Evolutionary conservation across 2,888 invertebrate species (phyloP).

Genomic region (Pachliopta kotzebuea): DNA sequence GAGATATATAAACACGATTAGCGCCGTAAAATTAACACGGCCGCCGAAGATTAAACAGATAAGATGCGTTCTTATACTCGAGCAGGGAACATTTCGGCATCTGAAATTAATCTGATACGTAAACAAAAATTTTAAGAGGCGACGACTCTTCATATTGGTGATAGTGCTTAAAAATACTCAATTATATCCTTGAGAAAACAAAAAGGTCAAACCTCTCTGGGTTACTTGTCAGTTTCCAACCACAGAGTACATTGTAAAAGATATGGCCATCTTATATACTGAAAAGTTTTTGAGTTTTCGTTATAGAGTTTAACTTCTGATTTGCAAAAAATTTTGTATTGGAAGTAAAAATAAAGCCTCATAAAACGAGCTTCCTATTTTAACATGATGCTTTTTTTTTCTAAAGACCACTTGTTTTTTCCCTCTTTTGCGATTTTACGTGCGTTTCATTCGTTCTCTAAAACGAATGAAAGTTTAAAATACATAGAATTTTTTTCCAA

Average conservation of each 20-base stretch:
- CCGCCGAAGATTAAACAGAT: conserved; percentile 9
- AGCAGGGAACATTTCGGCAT: not conserved
- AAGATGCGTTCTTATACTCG: conserved; percentile 3
- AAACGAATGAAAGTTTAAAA: conserved; percentile 5
- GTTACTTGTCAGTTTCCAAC: too few species aligned
- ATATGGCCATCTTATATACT: too few species aligned
- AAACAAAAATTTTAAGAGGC: not conserved
- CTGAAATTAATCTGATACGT: not conserved
- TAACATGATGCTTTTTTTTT: not conserved
- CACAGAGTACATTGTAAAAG: too few species aligned
- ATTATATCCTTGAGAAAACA: not conserved
- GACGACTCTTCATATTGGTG: not conserved
- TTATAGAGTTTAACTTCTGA: too few species aligned
- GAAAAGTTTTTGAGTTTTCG: too few species aligned
- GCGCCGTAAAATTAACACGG: conserved; percentile 26
- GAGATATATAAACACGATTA: conserved; percentile 23
- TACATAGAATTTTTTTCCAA: not conserved
- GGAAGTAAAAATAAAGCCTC: not conserved
- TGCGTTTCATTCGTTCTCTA: conserved; percentile 14
- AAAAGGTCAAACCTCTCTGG: too few species aligned
- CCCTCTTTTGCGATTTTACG: not conserved
- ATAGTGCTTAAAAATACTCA: not conserved
- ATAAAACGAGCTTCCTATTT: not conserved
- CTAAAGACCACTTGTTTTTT: not conserved
- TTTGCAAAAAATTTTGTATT: too few species aligned